A percentile compares a stretch with the other conserved stretches of the same genome.
These are phyloP conservation scores for Pyrrhia umbra DNA, from an alignment of 2,888 invertebrate species.

Conservation along the genomic window DNA sequence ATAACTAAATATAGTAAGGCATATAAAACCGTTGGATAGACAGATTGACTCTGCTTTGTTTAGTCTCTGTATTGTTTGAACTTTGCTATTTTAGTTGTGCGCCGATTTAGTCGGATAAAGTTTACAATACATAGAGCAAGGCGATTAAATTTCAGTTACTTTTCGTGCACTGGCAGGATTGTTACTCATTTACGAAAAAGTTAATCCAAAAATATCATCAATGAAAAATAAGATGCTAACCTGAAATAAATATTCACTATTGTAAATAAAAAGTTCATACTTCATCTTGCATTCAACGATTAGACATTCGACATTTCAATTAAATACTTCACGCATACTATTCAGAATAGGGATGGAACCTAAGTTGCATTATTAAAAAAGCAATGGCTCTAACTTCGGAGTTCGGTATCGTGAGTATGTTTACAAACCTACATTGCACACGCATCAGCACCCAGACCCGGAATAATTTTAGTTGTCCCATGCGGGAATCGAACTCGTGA, in stretches of 20 bases:
- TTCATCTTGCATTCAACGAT: too few species aligned
- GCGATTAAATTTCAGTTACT: slow-evolving; percentile 51
- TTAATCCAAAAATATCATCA: neutral
- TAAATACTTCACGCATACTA: too few species aligned
- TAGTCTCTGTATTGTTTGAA: slow-evolving; percentile 81
- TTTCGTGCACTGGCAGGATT: slow-evolving; percentile 15
- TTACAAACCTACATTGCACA: too few species aligned
- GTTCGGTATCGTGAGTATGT: too few species aligned
- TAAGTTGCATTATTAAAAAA: too few species aligned
- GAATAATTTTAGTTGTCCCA: too few species aligned
- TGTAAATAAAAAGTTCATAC: too few species aligned
- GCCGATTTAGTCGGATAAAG: slow-evolving; percentile 52
- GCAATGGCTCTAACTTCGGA: too few species aligned
- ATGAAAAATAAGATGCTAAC: neutral
- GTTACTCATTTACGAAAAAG: neutral
- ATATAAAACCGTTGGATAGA: slow-evolving; percentile 69
- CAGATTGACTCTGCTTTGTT: slow-evolving; percentile 75
- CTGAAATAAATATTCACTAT: neutral
- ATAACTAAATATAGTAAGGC: slow-evolving; percentile 62
- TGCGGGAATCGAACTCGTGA: too few species aligned
- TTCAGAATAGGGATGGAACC: too few species aligned
- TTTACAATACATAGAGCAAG: slow-evolving; percentile 42
- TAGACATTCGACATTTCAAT: too few species aligned
- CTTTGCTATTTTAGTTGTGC: slow-evolving; percentile 71
- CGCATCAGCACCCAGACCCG: too few species aligned